Conservation (phyloP, 2,888 invertebrate species). For the Elaeidobius kamerunicus region DNA sequence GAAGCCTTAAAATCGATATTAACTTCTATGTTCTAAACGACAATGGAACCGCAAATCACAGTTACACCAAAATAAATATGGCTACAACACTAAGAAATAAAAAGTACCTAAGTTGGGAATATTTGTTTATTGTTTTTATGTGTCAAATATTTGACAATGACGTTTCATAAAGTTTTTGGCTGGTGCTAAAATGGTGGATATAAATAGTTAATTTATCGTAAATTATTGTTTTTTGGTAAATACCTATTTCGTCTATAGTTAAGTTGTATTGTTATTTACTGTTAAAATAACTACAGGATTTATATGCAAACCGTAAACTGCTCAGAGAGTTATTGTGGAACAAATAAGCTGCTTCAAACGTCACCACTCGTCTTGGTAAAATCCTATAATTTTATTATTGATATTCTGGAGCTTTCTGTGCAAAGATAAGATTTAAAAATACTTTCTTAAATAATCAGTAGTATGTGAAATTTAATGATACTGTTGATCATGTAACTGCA, state of each 20-base stretch:
- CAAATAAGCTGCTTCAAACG: background rate
- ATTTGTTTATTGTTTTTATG: no score
- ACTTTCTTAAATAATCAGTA: background rate
- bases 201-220: background rate
- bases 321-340: background rate
- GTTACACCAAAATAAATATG: no score
- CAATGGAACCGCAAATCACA: no score
- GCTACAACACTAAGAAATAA: no score
- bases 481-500: background rate
- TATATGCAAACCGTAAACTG: background rate
- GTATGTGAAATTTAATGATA: background rate
- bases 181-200: conserved; percentile 2
- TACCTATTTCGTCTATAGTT: background rate
- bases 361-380: background rate
- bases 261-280: background rate
- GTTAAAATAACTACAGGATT: background rate
- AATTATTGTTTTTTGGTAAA: background rate
- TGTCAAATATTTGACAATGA: no score
- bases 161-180: no score
- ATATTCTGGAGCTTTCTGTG: background rate
- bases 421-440: background rate
- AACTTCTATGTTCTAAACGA: no score
- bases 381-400: background rate
- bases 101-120: no score
- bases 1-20: no score